Evolutionary conservation across 2,888 invertebrate species (phyloP), one percentile per base, ranked within the genome.

Genomic region (Cosmia pyralina): DNA sequence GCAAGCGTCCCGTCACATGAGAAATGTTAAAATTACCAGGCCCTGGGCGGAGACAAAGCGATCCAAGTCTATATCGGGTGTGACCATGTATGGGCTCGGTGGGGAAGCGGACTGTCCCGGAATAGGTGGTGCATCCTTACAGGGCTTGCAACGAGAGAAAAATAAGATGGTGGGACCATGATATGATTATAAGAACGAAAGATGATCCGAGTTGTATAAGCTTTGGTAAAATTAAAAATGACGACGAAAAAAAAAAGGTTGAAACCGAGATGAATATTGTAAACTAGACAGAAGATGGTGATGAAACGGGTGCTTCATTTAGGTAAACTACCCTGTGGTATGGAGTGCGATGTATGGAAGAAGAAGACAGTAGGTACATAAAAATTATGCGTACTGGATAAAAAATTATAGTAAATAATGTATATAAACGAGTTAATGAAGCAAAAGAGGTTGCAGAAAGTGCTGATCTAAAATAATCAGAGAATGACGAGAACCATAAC

Each of bases 1-100:
- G 46, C 59, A 65, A 70, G 63, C 62, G 59, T 58, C 11, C 53
- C 28, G 77, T 71, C 77, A 78, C 75, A 52, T 77, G 75, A 63
- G 74, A 58, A 34, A 71, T 57, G 84, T 83, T 84, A 85, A 88
- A 88, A 84, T 85, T 85, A 86, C 76, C 77, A 63, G 68, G 68
- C 48, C n/a, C 58, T 69, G 77, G 77, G 63, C 70, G 50, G 80
- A 85, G 85, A 85, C 87, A 85, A 83, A 85, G 85, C 77, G 77
- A 86, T 85, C 84, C 83, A 77, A 65, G 76, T 82, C 88, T 90
- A 89, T 84, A 90, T 88, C 82, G 78, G 89, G 81, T 84, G 88
- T 88, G 73, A 48, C 92, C 92, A 91, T 92, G 79, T 91, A 90
- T 86, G 92, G 92, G 90, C 78, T 87, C 87, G 88, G 76, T 77